Conservation (phyloP, 2,888 invertebrate genomes). For the Rhimphoctona megacephalus region DNA sequence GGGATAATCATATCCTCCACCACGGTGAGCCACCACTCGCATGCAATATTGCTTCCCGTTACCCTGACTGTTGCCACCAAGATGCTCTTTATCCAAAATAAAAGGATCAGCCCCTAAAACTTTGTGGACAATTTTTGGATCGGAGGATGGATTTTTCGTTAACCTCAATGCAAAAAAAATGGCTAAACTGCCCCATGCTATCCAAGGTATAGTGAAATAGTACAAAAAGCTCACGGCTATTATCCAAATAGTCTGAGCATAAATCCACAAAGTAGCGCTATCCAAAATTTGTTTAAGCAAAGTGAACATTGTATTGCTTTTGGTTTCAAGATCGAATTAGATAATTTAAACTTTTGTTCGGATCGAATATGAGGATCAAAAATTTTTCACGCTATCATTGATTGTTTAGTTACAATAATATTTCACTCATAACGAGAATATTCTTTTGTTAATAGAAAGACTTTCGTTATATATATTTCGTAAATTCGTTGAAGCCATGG, state of each 20-base stretch:
- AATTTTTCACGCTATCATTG: neutral
- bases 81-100: slow-evolving; percentile 71
- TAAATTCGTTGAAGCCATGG: slow-evolving; percentile 19
- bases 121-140: slow-evolving; percentile 74
- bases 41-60: slow-evolving; percentile 83
- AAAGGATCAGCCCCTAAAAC: slow-evolving; percentile 81
- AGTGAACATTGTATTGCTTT: slow-evolving; percentile 55
- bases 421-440: slow-evolving; percentile 26
- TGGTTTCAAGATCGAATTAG: neutral
- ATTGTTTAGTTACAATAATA: neutral
- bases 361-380: neutral
- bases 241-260: slow-evolving; percentile 74
- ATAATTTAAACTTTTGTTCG: slow-evolving; percentile 19
- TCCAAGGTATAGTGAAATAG: slow-evolving; percentile 79
- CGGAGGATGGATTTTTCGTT: slow-evolving; percentile 77
- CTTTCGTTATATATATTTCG: slow-evolving; percentile 16
- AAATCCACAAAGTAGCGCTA: slow-evolving; percentile 78
- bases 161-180: slow-evolving; percentile 75
- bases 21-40: slow-evolving; percentile 90
- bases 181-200: slow-evolving; percentile 78
- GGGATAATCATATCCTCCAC: slow-evolving; percentile 91
- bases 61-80: slow-evolving; percentile 69
- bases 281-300: slow-evolving; percentile 74
- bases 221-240: slow-evolving; percentile 75
- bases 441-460: slow-evolving; percentile 13